Evolutionary conservation across 2,113 vertebrate species (phyloP).

Genomic region (Megaceryle maxima): DNA sequence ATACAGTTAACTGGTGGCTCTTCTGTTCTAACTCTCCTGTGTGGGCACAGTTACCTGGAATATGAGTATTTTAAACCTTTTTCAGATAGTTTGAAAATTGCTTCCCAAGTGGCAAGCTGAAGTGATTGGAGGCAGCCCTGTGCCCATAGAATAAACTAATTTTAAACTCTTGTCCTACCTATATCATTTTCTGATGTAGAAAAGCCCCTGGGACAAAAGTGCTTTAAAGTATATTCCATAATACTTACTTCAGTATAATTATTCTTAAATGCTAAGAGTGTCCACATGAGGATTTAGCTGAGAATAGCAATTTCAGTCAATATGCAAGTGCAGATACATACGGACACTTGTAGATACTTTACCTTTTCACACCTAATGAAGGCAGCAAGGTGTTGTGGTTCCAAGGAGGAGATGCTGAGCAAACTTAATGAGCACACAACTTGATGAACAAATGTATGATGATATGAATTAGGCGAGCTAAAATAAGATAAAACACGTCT

Average conservation of each 20-base stretch:
- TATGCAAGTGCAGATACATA: neutral
- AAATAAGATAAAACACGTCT: neutral
- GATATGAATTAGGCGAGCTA: neutral
- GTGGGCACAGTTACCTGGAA: neutral
- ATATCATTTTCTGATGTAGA: neutral
- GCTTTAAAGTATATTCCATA: neutral
- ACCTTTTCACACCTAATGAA: neutral
- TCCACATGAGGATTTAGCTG: neutral
- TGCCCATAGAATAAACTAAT: neutral
- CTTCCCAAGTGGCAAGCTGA: conserved; percentile 1
- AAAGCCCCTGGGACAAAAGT: neutral
- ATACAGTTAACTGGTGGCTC: neutral
- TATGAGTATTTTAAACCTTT: conserved; percentile 1
- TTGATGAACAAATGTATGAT: rapidly evolving
- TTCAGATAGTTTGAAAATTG: conserved; percentile 5
- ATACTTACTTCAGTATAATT: conserved; percentile 30
- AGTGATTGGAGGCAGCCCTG: neutral
- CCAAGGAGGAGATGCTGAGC: neutral
- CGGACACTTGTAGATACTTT: neutral
- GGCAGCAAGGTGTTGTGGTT: neutral
- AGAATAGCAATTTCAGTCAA: neutral
- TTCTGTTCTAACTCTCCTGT: neutral
- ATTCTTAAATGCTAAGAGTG: neutral
- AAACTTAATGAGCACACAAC: neutral
- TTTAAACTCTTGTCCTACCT: neutral